Evolutionary conservation across 1,140 invertebrate species (phyloP).

Genomic region (Drosophila nannoptera): DNA sequence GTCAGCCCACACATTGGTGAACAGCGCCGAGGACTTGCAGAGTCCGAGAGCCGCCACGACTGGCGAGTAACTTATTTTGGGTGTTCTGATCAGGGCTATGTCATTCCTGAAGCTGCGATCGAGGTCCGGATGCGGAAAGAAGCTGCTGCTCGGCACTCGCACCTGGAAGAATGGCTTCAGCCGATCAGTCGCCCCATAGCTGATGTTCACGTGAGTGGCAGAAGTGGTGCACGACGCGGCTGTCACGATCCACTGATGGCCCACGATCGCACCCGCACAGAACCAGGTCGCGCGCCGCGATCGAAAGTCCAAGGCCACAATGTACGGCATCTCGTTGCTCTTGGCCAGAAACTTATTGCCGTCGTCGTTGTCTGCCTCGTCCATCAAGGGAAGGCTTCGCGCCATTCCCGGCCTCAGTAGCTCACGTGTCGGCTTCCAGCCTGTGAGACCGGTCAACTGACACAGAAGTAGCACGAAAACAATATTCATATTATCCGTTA

Average conservation of each 20-base stretch:
- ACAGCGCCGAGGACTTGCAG: not conserved
- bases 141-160: constrained; percentile 5
- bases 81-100: constrained; percentile 23
- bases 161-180: not conserved
- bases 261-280: constrained; percentile 22
- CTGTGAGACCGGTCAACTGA: too few relatives aligned
- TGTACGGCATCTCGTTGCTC: constrained; percentile 6
- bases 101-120: constrained; percentile 15
- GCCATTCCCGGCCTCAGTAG: too few relatives aligned
- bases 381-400: too few relatives aligned
- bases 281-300: constrained; percentile 2
- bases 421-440: too few relatives aligned
- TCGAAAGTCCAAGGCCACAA: constrained; percentile 32
- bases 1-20: not conserved
- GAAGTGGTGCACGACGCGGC: constrained; percentile 29
- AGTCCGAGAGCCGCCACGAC: not conserved
- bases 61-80: constrained; percentile 1
- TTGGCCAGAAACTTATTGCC: constrained; percentile 1
- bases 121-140: constrained; percentile 7
- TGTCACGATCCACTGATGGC: constrained; percentile 33
- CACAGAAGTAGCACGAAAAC: too few relatives aligned
- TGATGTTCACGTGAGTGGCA: constrained; percentile 10
- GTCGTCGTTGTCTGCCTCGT: not conserved
- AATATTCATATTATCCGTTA: too few relatives aligned
- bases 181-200: constrained; percentile 6